phyloP scores from a whole-genome alignment of 2,888 invertebrate genomes.

The Tetranychus piercei region DNA sequence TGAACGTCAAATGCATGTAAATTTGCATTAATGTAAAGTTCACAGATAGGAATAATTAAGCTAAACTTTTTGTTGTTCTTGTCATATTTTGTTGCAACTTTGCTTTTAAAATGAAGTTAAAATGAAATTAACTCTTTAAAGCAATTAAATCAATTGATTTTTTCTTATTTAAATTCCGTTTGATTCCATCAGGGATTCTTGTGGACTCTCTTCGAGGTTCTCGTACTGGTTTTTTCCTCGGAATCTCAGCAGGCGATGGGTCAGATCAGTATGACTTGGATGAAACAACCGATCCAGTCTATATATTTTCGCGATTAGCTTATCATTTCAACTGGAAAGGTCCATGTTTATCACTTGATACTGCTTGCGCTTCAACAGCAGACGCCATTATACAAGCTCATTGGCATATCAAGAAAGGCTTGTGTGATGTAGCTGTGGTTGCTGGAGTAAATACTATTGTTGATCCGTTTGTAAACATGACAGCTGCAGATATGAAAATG shows the following conservation, averaged over 20 bases:
- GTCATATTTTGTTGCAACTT: too few species aligned
- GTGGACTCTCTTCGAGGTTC: background rate
- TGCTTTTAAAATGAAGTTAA: background rate
- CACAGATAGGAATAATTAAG: too few species aligned
- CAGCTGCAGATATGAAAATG: background rate
- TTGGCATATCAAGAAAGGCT: conserved; percentile 40
- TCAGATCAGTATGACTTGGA: background rate
- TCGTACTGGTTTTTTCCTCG: conserved; percentile 5
- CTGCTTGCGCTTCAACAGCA: conserved; percentile 7
- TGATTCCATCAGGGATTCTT: background rate
- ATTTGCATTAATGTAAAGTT: too few species aligned
- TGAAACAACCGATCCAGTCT: background rate
- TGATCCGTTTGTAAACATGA: background rate
- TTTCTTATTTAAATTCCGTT: background rate
- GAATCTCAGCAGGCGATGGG: background rate
- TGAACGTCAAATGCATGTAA: too few species aligned
- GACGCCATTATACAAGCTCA: background rate
- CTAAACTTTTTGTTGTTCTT: too few species aligned
- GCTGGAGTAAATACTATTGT: conserved; percentile 35
- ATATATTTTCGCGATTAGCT: background rate
- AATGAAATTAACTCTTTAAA: background rate
- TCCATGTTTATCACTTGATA: conserved; percentile 5
- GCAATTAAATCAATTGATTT: background rate
- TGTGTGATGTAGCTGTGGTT: conserved; percentile 40
- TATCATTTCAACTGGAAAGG: conserved; percentile 6